Conservation (phyloP, 2,797 vertebrate species). For the Neoniphon sammara region DNA sequence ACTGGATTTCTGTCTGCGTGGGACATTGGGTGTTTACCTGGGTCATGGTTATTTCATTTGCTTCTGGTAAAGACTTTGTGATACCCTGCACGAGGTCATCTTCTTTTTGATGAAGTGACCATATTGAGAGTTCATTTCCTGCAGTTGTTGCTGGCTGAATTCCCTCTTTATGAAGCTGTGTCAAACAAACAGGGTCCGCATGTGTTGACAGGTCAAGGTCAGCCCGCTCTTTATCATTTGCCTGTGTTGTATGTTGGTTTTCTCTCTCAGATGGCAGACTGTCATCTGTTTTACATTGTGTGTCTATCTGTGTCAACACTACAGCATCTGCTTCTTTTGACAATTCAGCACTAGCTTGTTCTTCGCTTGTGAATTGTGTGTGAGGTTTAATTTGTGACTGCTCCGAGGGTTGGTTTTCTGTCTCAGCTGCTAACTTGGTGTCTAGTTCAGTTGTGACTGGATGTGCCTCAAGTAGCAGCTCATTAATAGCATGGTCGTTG, state of each 20-base stretch:
- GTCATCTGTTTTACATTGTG: background rate
- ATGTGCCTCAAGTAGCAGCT: background rate
- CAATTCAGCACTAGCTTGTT: background rate
- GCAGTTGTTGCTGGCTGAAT: background rate
- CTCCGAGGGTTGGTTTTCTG: background rate
- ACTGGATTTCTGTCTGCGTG: background rate
- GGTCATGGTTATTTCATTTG: background rate
- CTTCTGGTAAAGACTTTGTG: background rate
- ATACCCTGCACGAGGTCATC: background rate
- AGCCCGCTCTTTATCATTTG: background rate
- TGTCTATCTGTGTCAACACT: background rate
- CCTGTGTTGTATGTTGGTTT: background rate
- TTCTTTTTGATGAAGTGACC: background rate
- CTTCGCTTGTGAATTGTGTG: background rate
- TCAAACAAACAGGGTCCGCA: background rate
- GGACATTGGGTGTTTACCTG: background rate
- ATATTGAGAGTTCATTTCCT: background rate
- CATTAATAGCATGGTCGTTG: constrained; percentile 2
- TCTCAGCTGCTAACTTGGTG: background rate
- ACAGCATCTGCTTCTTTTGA: background rate
- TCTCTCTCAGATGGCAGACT: background rate
- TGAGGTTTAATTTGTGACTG: background rate
- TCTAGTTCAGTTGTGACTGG: background rate
- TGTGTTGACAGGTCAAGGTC: background rate
- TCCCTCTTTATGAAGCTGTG: constrained; percentile 1